Percentiles rank a stretch among this genome's conserved stretches.
Evolutionary conservation across 2,797 vertebrate species (phyloP).

Genomic region (Caiman crocodilus): DNA sequence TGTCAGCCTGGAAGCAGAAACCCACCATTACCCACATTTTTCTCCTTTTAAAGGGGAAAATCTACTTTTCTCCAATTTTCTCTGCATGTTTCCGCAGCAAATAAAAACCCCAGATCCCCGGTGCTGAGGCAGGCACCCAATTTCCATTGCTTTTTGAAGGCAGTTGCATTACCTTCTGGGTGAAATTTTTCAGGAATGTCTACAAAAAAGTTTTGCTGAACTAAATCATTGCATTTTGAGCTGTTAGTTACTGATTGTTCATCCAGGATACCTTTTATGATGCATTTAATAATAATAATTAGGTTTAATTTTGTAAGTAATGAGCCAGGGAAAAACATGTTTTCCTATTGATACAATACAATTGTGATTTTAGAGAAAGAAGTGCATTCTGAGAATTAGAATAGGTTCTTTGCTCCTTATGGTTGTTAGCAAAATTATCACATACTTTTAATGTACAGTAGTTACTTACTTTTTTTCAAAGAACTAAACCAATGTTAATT

Average conservation of each 20-base stretch:
- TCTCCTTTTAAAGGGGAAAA: too few relatives aligned
- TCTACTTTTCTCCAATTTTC: too few relatives aligned
- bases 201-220: not conserved
- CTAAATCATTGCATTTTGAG: slow-evolving; percentile 24
- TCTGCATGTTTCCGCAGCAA: too few relatives aligned
- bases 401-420: not conserved
- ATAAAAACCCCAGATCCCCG: too few relatives aligned
- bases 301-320: not conserved
- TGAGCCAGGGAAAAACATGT: not conserved
- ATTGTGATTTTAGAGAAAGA: not conserved
- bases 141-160: slow-evolving; percentile 3
- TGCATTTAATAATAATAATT: slow-evolving; percentile 45
- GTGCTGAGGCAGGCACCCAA: not conserved
- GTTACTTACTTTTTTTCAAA: not conserved
- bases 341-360: not conserved
- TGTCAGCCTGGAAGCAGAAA: too few relatives aligned
- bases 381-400: not conserved
- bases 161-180: not conserved
- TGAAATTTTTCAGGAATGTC: too few relatives aligned
- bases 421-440: not conserved
- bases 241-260: not conserved
- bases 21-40: too few relatives aligned
- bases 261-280: slow-evolving; percentile 2
- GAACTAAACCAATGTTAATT: not conserved
- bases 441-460: slow-evolving; percentile 18